Conservation (phyloP, 2,888 invertebrate species). For the Eupithecia pulchellata region DNA sequence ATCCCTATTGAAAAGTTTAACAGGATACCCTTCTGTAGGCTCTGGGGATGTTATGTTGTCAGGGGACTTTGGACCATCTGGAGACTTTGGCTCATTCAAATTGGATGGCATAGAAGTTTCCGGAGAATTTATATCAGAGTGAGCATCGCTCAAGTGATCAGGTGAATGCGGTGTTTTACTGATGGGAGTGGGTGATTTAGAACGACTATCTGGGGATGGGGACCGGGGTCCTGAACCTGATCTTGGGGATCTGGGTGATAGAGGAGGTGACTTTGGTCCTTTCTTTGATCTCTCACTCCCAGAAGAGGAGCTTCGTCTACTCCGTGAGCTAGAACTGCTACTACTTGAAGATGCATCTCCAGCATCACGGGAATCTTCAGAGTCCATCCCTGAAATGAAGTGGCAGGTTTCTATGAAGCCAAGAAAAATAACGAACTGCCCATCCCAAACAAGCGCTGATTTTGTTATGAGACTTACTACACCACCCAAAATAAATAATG, state of each 20-base stretch:
- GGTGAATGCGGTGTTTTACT: slow-evolving; percentile 63
- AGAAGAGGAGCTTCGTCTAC: slow-evolving; percentile 76
- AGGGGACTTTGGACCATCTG: slow-evolving; percentile 78
- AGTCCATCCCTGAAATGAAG: slow-evolving; percentile 85
- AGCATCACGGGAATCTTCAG: slow-evolving; percentile 86
- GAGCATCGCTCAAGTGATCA: slow-evolving; percentile 74
- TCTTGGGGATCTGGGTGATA: slow-evolving; percentile 53
- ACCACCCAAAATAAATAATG: slow-evolving; percentile 46
- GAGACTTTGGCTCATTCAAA: slow-evolving; percentile 74
- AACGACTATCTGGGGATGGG: slow-evolving; percentile 64
- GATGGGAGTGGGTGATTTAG: slow-evolving; percentile 62
- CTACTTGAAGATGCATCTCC: slow-evolving; percentile 78
- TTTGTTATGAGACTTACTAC: slow-evolving; percentile 54
- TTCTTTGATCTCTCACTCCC: slow-evolving; percentile 74
- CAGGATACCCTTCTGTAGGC: slow-evolving; percentile 61
- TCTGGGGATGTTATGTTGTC: slow-evolving; percentile 69
- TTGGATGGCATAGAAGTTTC: slow-evolving; percentile 75
- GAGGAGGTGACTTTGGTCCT: slow-evolving; percentile 67
- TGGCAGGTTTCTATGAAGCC: slow-evolving; percentile 49
- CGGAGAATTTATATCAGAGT: slow-evolving; percentile 80
- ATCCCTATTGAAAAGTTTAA: slow-evolving; percentile 62
- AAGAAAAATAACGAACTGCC: slow-evolving; percentile 39
- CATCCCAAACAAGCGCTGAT: slow-evolving; percentile 60
- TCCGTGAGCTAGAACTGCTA: slow-evolving; percentile 80
- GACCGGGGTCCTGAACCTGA: slow-evolving; percentile 61